Percentiles rank a stretch among this genome's conserved stretches.
phyloP scores from a whole-genome alignment of 2,888 invertebrate species.

The Automeris io region DNA sequence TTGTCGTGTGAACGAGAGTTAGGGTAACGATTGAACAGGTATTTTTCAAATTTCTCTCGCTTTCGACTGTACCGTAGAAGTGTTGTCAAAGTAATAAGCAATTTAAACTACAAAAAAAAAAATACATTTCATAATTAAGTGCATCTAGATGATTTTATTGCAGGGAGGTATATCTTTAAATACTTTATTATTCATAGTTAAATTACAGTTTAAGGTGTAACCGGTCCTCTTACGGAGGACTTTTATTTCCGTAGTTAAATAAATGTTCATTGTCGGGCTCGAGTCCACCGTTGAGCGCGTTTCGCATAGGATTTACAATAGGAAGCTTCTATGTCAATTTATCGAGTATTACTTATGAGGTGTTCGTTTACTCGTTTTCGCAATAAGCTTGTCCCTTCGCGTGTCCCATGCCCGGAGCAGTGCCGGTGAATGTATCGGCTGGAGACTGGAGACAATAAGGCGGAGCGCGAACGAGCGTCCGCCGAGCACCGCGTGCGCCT shows the following conservation, averaged over 20 bases:
- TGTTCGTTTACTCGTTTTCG: constrained; percentile 28
- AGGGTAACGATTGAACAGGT: constrained; percentile 73
- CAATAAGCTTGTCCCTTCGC: constrained; percentile 35
- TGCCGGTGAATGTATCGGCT: constrained; percentile 17
- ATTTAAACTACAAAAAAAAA: constrained; percentile 68
- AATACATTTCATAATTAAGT: constrained; percentile 70
- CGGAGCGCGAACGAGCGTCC: constrained; percentile 32
- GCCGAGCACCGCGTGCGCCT: constrained; percentile 58
- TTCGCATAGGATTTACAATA: constrained; percentile 40
- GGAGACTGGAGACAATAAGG: constrained; percentile 50
- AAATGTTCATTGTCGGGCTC: constrained; percentile 22
- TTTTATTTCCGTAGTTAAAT: constrained; percentile 46
- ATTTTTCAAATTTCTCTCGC: constrained; percentile 76
- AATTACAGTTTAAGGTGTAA: constrained; percentile 66
- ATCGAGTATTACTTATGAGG: constrained; percentile 24
- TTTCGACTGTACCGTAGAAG: constrained; percentile 77
- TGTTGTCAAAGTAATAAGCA: constrained; percentile 72
- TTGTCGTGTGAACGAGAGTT: constrained; percentile 75
- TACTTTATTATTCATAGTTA: constrained; percentile 73
- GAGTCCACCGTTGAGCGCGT: constrained; percentile 33
- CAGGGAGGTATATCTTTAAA: constrained; percentile 72
- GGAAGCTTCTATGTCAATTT: constrained; percentile 41
- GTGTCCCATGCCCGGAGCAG: constrained; percentile 18
- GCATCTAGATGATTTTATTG: constrained; percentile 72
- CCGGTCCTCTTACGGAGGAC: constrained; percentile 55